Conservation (phyloP, 2,888 invertebrate species). For the Crepidodera aurea region DNA sequence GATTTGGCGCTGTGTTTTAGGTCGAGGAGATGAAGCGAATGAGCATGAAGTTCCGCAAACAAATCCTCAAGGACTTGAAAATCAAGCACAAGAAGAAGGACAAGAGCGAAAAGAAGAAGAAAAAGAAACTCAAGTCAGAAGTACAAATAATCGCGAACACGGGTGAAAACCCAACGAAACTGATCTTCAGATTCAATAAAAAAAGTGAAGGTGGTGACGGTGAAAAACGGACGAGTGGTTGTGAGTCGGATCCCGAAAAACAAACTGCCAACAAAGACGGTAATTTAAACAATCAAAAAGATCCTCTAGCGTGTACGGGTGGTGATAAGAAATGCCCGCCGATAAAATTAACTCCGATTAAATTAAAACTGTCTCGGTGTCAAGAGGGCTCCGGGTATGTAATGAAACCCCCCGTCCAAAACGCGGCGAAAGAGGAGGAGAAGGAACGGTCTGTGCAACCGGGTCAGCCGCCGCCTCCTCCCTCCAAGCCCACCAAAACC, state of each 20-base stretch:
- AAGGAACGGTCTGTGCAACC: conserved; percentile 54
- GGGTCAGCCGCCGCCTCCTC: conserved; percentile 52
- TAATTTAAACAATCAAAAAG: conserved; percentile 29
- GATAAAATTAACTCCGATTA: conserved; percentile 75
- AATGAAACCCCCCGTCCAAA: conserved; percentile 62
- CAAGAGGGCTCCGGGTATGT: conserved; percentile 78
- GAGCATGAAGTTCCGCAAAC: conserved; percentile 86
- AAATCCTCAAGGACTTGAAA: conserved; percentile 85
- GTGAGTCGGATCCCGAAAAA: conserved; percentile 44
- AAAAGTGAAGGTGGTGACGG: conserved; percentile 39
- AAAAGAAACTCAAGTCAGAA: conserved; percentile 64
- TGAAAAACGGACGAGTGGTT: conserved; percentile 51
- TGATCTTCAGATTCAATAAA: conserved; percentile 78
- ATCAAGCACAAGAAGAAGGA: conserved; percentile 68
- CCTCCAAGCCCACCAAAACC: conserved; percentile 9
- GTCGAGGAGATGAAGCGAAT: conserved; percentile 84
- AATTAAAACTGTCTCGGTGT: conserved; percentile 83
- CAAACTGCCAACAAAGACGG: conserved; percentile 23
- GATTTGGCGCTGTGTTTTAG: no score
- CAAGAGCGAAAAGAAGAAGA: conserved; percentile 66
- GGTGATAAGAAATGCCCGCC: conserved; percentile 43
- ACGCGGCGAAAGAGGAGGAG: conserved; percentile 49
- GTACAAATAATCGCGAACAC: conserved; percentile 68
- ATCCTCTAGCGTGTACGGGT: conserved; percentile 30
- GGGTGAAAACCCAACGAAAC: conserved; percentile 69